These are phyloP conservation scores for Lycaon pictus DNA, from an alignment of 2,113 vertebrate species.

Conservation along the genomic window DNA sequence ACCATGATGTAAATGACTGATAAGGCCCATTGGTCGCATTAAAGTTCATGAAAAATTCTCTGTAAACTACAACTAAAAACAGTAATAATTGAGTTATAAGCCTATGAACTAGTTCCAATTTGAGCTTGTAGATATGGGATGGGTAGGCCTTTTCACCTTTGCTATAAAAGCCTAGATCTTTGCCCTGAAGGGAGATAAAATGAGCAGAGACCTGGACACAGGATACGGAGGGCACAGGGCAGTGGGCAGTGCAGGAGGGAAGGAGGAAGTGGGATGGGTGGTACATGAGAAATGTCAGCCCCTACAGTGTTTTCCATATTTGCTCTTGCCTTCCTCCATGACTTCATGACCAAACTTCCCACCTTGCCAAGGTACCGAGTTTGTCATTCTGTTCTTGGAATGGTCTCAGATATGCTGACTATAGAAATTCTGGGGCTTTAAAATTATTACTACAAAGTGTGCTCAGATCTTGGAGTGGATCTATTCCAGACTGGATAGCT, in stretches of 20 bases:
- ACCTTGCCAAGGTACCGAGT: not conserved
- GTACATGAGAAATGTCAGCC: not conserved
- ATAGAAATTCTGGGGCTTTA: not conserved
- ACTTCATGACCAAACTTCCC: not conserved
- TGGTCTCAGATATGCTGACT: not conserved
- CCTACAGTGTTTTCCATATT: not conserved
- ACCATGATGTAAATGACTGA: not conserved
- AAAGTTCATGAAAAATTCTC: not conserved
- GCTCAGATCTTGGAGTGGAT: not conserved
- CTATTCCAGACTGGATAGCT: not conserved
- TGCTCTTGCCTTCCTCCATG: not conserved
- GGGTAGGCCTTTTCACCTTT: not conserved
- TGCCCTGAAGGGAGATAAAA: not conserved
- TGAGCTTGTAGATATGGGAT: not conserved
- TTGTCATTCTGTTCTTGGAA: not conserved
- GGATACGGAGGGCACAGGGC: not conserved
- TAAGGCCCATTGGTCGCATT: not conserved
- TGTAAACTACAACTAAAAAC: not conserved
- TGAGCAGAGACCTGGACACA: not conserved
- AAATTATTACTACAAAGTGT: not conserved
- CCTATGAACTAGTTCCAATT: not conserved
- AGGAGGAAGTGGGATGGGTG: not conserved
- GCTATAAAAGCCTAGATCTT: not conserved
- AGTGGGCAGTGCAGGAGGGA: not conserved
- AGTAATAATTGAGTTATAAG: not conserved